Evolutionary conservation across 2,888 invertebrate genomes (phyloP).

Genomic region (Dryocosmus kuriphilus): DNA sequence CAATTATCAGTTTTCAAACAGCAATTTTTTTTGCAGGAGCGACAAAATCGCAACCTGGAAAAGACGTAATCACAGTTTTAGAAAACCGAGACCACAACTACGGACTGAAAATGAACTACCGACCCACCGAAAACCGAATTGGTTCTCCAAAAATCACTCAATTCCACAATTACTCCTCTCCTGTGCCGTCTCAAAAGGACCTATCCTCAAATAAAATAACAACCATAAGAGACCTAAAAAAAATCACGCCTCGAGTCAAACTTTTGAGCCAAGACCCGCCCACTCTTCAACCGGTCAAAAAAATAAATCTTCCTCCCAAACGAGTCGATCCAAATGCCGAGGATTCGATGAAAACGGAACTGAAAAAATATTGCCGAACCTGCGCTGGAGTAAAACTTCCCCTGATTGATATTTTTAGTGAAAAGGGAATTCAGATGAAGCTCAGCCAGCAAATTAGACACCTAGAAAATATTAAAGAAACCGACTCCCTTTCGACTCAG

Average conservation of each 20-base stretch:
- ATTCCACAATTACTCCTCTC: conserved; percentile 9
- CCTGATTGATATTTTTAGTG: conserved; percentile 74
- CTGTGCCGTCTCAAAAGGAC: not conserved
- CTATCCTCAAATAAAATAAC: conserved; percentile 61
- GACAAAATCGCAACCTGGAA: not conserved
- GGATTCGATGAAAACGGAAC: conserved; percentile 55
- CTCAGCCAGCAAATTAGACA: conserved; percentile 74
- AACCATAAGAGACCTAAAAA: conserved; percentile 73
- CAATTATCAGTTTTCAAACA: too few relatives aligned
- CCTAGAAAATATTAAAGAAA: conserved; percentile 69
- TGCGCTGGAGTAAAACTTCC: conserved; percentile 75
- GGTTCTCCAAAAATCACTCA: not conserved
- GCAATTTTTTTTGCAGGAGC: not conserved
- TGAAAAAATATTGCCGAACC: conserved; percentile 74
- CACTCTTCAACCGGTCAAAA: conserved; percentile 63
- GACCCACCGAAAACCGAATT: not conserved
- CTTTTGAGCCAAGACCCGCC: conserved; percentile 65
- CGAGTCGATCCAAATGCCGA: conserved; percentile 38
- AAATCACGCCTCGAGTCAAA: conserved; percentile 71
- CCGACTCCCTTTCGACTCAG: conserved; percentile 72
- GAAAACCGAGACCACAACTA: conserved; percentile 37
- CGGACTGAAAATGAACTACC: conserved; percentile 15
- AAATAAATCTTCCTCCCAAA: conserved; percentile 50
- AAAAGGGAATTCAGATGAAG: conserved; percentile 73
- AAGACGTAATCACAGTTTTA: not conserved